A percentile compares a stretch with the other conserved stretches of the same genome.
These are phyloP conservation scores for Psittacus erithacus DNA, from an alignment of 2,113 vertebrate genomes.

Conservation along the genomic window DNA sequence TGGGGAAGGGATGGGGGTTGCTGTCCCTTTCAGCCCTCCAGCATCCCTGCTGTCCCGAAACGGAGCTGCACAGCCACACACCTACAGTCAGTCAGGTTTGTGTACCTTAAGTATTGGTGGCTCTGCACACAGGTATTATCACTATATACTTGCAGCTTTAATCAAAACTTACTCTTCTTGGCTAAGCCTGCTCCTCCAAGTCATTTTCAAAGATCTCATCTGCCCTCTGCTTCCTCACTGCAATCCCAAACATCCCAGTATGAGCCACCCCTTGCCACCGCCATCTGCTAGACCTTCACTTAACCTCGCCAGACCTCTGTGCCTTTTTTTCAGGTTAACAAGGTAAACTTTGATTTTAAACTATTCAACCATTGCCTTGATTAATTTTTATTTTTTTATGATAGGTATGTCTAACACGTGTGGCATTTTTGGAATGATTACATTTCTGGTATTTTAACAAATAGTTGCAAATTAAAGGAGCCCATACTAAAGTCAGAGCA, in stretches of 20 bases:
- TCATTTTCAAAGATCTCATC: not conserved
- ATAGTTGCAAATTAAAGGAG: not conserved
- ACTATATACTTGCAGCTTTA: fast-evolving
- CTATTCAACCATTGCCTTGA: not conserved
- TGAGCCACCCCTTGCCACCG: not conserved
- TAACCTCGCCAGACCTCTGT: not conserved
- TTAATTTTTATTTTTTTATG: not conserved
- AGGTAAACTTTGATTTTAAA: not conserved
- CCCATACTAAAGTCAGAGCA: not conserved
- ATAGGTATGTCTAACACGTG: not conserved
- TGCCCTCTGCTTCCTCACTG: not conserved
- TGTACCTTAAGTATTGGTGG: fast-evolving
- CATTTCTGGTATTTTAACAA: constrained; percentile 10
- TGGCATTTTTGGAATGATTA: not conserved
- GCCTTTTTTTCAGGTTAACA: not conserved
- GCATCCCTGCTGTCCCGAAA: fast-evolving
- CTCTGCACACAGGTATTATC: fast-evolving
- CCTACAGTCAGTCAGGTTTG: fast-evolving
- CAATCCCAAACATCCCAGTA: fast-evolving
- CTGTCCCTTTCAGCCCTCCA: not conserved
- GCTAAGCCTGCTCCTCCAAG: not conserved
- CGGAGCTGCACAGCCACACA: not conserved
- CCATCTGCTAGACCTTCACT: not conserved
- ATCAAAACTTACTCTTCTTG: not conserved
- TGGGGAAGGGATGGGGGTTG: not conserved